A percentile compares a stretch with the other conserved stretches of the same genome.
Conservation (phyloP, 2,113 vertebrate genomes). For the Odontophorus gujanensis region DNA sequence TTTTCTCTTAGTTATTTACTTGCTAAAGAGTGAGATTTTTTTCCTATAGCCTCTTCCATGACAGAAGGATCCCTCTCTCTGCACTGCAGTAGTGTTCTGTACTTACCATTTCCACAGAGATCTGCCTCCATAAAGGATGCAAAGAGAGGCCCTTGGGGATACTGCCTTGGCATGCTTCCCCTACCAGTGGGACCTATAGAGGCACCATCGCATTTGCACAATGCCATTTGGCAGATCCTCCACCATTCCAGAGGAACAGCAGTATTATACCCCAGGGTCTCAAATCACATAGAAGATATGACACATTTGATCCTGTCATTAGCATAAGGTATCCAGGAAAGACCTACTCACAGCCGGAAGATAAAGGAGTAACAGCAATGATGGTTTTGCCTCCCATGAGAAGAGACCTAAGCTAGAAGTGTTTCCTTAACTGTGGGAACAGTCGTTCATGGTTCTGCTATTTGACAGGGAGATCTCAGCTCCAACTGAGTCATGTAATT, state of each 20-base stretch:
- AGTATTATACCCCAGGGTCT: neutral
- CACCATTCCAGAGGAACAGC: rapidly evolving
- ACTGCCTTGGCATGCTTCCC: neutral
- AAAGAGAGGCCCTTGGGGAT: neutral
- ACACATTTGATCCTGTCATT: neutral
- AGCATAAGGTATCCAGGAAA: rapidly evolving
- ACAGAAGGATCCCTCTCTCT: neutral
- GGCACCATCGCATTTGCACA: rapidly evolving
- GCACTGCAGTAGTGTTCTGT: neutral
- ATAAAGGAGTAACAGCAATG: neutral
- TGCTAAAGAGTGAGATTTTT: conserved; percentile 12
- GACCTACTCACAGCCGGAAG: neutral
- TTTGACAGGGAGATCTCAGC: neutral
- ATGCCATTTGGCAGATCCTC: neutral
- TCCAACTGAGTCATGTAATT: rapidly evolving
- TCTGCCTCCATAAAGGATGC: rapidly evolving
- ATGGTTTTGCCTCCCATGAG: neutral
- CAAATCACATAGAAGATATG: neutral
- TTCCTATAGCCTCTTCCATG: neutral
- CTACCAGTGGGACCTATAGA: neutral
- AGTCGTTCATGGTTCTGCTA: neutral
- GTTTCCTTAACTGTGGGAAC: neutral
- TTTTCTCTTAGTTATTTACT: conserved; percentile 48
- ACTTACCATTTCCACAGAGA: neutral
- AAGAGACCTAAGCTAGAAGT: neutral